Evolutionary conservation across 2,797 vertebrate genomes (phyloP), one percentile per base, ranked within the genome.

Genomic region (Champsocephalus gunnari): DNA sequence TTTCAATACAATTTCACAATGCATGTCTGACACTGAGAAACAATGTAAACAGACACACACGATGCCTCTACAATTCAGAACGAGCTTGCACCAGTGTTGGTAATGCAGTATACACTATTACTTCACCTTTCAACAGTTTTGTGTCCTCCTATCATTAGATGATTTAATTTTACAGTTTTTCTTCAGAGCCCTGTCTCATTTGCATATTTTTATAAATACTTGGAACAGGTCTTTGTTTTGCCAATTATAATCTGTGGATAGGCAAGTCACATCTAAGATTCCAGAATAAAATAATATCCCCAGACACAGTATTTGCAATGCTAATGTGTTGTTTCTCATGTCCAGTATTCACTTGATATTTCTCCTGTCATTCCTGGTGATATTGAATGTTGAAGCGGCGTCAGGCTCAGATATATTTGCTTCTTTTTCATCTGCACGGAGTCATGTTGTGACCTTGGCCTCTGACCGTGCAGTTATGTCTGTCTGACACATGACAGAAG

Each of bases 401-500:
- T 19, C 9, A 11, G n/a, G 50, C 45, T 61, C 45, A 69, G 14
- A 62, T 76, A n/a, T 49, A 48, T 80, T 66, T 34, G 24, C 21
- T 71, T 44, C 14, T 47, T 47, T 55, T 66, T 47, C 13, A 64
- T 79, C 68, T 73, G n/a, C 11, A 43, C 34, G 7, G 45, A 60
- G 54, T 57, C 73, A 12, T 73, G 41, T 62, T 56, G 51, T 55
- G 71, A 82, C 83, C 73, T 76, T 66, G 71, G 48, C 77, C 79
- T 78, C 71, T 89, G 80, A 92, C 73, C 71, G 4, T 28, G 13
- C 12, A 16, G 11, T 73, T 86, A 12, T 82, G 60, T 92, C 65
- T 81, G 51, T 82, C 80, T 85, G 75, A 83, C 73, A 65, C 82
- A 80, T 92, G 91, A 91, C 95, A 99, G 98, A 99, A 99, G 94